Evolutionary conservation across 2,888 invertebrate species (phyloP).

Genomic region (Caenorhabditis sp.): DNA sequence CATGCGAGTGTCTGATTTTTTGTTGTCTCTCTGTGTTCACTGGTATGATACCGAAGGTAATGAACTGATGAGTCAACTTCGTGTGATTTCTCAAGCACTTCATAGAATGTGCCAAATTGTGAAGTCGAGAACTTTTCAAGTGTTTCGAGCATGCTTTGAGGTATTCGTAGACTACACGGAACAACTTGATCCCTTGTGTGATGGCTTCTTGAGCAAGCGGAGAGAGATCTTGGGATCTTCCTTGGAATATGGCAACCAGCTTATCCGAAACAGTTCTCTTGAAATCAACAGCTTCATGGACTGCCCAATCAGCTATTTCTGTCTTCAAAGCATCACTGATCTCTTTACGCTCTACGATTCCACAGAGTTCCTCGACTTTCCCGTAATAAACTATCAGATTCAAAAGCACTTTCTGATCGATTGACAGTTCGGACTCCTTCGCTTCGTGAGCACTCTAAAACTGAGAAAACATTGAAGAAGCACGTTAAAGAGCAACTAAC

Average conservation of each 20-base stretch:
- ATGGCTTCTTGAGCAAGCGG: constrained; percentile 44
- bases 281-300: constrained; percentile 53
- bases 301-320: constrained; percentile 57
- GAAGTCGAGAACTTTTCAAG: constrained; percentile 14
- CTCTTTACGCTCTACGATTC: constrained; percentile 6
- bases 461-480: background rate
- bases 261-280: constrained; percentile 47
- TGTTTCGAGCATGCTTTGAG: constrained; percentile 27
- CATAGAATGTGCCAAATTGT: constrained; percentile 29
- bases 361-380: constrained; percentile 37
- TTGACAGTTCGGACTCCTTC: constrained; percentile 5
- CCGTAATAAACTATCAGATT: constrained; percentile 56
- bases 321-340: constrained; percentile 13
- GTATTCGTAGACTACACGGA: constrained; percentile 41
- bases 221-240: constrained; percentile 28
- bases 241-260: constrained; percentile 47
- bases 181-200: constrained; percentile 45
- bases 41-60: constrained; percentile 42
- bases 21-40: constrained; percentile 10
- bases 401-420: constrained; percentile 46
- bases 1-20: constrained; percentile 46
- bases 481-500: background rate
- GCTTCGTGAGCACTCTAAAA: constrained; percentile 29
- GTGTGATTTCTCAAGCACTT: constrained; percentile 50
- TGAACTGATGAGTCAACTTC: constrained; percentile 43